phyloP scores from a whole-genome alignment of 35 echinoderm and acorn worm genomes.

The Nesometra sesokonis region DNA sequence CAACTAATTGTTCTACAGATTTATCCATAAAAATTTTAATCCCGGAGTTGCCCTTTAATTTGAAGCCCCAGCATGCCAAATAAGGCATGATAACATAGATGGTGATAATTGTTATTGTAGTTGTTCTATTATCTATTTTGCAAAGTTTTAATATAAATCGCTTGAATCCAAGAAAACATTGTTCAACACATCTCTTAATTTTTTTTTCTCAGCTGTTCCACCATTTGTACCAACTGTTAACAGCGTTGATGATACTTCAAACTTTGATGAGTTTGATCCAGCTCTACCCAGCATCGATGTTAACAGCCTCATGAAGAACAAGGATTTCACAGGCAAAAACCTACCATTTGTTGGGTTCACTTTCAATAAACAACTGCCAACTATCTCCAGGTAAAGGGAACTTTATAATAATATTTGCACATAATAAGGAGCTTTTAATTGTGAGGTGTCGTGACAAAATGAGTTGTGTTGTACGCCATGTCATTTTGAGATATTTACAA shows the following conservation, averaged over 20 bases:
- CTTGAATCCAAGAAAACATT: background rate
- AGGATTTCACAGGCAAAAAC: slow-evolving; percentile 46
- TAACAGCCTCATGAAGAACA: slow-evolving; percentile 10
- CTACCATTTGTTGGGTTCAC: slow-evolving; percentile 73
- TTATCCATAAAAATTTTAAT: too few species aligned
- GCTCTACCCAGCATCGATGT: slow-evolving; percentile 1
- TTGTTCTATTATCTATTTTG: too few species aligned
- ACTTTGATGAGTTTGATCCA: slow-evolving; percentile 79
- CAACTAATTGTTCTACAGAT: too few species aligned
- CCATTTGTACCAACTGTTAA: slow-evolving; percentile 65
- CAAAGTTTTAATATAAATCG: too few species aligned
- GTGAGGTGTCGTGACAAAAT: too few species aligned
- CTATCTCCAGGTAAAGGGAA: background rate
- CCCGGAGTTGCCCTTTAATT: too few species aligned
- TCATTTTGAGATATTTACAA: too few species aligned
- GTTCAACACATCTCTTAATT: background rate
- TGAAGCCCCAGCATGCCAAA: too few species aligned
- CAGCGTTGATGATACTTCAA: slow-evolving; percentile 67
- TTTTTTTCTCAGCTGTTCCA: slow-evolving; percentile 33
- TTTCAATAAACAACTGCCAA: slow-evolving; percentile 36
- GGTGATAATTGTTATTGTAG: too few species aligned
- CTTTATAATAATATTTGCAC: background rate
- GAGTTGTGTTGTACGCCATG: too few species aligned
- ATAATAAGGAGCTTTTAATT: too few species aligned
- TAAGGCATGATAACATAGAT: too few species aligned